Percentiles rank a stretch among this genome's conserved stretches.
phyloP scores from a whole-genome alignment of 2,888 invertebrate genomes.

The Ornithoptera priamus region DNA sequence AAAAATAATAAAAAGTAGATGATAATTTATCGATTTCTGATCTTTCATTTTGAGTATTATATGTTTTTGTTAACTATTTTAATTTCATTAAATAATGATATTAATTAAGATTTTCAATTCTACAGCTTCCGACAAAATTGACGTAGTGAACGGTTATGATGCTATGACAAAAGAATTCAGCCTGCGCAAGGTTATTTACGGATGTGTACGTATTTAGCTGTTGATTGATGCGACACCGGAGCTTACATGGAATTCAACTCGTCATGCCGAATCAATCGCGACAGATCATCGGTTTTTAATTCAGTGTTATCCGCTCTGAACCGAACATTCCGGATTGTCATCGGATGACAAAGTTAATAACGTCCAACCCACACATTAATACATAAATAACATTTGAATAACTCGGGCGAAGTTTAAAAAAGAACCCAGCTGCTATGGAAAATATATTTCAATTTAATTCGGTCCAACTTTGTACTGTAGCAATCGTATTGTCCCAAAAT shows the following conservation, averaged over 20 bases:
- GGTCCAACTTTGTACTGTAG: not conserved
- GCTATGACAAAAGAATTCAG: not conserved
- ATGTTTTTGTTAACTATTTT: too few species aligned
- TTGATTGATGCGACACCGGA: slow-evolving; percentile 40
- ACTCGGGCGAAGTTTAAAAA: slow-evolving; percentile 4
- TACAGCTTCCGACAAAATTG: not conserved
- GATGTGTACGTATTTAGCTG: slow-evolving; percentile 27
- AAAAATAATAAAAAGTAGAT: too few species aligned
- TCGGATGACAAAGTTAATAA: slow-evolving; percentile 44
- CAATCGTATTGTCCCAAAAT: not conserved
- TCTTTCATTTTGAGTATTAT: too few species aligned
- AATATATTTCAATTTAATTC: not conserved
- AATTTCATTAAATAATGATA: too few species aligned
- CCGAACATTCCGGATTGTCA: slow-evolving; percentile 58
- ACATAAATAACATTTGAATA: slow-evolving; percentile 32
- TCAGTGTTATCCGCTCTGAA: slow-evolving; percentile 52
- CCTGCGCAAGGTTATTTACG: slow-evolving; percentile 14
- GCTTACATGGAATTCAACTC: slow-evolving; percentile 55
- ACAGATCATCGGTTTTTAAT: slow-evolving; percentile 60
- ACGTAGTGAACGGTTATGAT: not conserved
- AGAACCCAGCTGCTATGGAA: not conserved
- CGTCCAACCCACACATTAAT: slow-evolving; percentile 32
- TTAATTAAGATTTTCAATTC: not conserved
- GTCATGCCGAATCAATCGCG: slow-evolving; percentile 53
- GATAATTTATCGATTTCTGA: too few species aligned